Conservation (phyloP, 2,113 vertebrate genomes). For the Amazona vittata region DNA sequence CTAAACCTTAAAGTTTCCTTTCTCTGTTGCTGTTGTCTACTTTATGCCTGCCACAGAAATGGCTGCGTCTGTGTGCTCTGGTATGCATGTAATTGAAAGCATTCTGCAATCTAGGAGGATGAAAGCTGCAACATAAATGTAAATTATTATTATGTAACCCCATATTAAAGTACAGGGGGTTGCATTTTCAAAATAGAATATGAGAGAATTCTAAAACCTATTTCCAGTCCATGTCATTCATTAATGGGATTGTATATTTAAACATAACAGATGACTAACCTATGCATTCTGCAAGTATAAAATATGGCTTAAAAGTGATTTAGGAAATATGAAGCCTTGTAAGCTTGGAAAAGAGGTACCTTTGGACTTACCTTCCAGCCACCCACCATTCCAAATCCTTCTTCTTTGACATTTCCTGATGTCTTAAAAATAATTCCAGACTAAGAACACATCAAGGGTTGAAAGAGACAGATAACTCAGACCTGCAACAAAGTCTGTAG, state of each 20-base stretch:
- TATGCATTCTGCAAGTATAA: neutral
- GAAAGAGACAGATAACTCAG: neutral
- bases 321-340: neutral
- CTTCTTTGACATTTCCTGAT: neutral
- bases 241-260: neutral
- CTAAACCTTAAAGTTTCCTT: neutral
- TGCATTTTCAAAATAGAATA: neutral
- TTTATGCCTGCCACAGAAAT: neutral
- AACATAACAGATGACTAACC: neutral
- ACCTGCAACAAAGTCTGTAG: neutral
- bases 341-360: neutral
- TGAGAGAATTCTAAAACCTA: neutral
- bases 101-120: neutral
- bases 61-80: neutral
- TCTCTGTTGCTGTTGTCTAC: neutral
- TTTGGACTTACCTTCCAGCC: neutral
- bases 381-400: neutral
- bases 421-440: neutral
- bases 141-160: slow-evolving; percentile 28
- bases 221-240: neutral
- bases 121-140: slow-evolving; percentile 24
- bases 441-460: neutral
- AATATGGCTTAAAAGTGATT: neutral
- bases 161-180: neutral
- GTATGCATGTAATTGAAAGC: neutral